Evolutionary conservation across 1,140 invertebrate species (phyloP).

Genomic region (Gerris buenoi): DNA sequence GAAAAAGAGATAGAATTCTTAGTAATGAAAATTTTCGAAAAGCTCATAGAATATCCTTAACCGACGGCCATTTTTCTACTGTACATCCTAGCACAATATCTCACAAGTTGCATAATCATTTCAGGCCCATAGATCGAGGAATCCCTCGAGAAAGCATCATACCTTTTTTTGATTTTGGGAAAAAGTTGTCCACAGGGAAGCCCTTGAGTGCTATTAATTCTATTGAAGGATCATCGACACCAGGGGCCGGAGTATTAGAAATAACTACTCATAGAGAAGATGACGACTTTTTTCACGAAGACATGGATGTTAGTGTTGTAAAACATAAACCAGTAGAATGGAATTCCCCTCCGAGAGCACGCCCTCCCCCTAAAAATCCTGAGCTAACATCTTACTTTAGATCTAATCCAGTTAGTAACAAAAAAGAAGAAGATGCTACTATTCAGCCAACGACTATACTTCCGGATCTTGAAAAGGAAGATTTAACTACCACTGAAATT

Average conservation of each 20-base stretch:
- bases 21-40: neutral
- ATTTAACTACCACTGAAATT: neutral
- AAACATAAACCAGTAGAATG: constrained; percentile 15
- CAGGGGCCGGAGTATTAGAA: neutral
- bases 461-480: neutral
- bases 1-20: constrained; percentile 6
- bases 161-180: constrained; percentile 22
- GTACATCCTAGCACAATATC: constrained; percentile 16
- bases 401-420: neutral
- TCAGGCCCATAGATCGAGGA: constrained; percentile 18
- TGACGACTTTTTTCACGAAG: constrained; percentile 17
- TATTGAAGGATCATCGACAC: constrained; percentile 17
- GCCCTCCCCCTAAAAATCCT: neutral
- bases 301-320: constrained; percentile 20
- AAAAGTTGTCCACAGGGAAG: constrained; percentile 17
- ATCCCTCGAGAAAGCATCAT: constrained; percentile 18
- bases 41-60: constrained; percentile 1
- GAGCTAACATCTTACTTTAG: constrained; percentile 7
- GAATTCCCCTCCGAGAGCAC: constrained; percentile 15
- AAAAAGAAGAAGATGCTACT: neutral
- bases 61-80: constrained; percentile 10
- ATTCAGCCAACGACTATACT: neutral
- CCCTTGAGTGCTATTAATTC: constrained; percentile 18
- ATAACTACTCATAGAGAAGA: constrained; percentile 3
- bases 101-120: constrained; percentile 20